Percentiles rank a stretch among this genome's conserved stretches.
phyloP scores from a whole-genome alignment of 2,113 vertebrate genomes.

The Megalops atlanticus region DNA sequence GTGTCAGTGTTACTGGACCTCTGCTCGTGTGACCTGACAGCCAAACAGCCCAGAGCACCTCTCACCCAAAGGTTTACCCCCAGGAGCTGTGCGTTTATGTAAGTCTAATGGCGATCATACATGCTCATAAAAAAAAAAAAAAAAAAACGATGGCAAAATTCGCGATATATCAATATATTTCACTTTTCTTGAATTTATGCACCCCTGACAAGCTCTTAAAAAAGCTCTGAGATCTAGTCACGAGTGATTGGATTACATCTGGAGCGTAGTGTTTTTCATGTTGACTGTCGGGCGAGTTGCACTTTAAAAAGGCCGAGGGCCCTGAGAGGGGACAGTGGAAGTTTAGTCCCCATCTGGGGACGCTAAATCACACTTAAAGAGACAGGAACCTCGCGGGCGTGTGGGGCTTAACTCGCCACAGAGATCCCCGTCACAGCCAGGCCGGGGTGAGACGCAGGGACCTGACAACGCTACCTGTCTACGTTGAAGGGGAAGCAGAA shows the following conservation, averaged over 20 bases:
- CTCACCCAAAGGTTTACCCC: neutral
- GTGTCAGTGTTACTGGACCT: neutral
- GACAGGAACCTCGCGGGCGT: constrained; percentile 70
- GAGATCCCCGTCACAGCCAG: constrained; percentile 70
- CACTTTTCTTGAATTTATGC: neutral
- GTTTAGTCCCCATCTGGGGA: constrained; percentile 63
- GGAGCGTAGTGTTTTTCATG: constrained; percentile 37
- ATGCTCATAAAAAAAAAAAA: neutral
- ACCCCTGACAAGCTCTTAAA: neutral
- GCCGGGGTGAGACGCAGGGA: constrained; percentile 69
- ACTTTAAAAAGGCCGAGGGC: constrained; percentile 52
- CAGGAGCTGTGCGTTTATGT: too few species aligned
- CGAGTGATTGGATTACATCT: neutral
- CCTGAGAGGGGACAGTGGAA: constrained; percentile 64
- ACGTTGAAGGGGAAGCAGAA: constrained; percentile 78
- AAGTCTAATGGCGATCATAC: too few species aligned
- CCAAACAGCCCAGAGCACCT: neutral
- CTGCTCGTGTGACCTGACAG: neutral
- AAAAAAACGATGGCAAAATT: neutral
- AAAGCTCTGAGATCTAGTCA: neutral
- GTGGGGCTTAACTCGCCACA: constrained; percentile 71
- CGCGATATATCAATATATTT: neutral
- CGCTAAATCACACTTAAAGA: constrained; percentile 83
- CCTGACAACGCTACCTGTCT: constrained; percentile 80
- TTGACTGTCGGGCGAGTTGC: constrained; percentile 53